Percentiles rank a stretch among this genome's conserved stretches.
phyloP scores from a whole-genome alignment of 2,888 invertebrate species.

The Conchocele bisecta region DNA sequence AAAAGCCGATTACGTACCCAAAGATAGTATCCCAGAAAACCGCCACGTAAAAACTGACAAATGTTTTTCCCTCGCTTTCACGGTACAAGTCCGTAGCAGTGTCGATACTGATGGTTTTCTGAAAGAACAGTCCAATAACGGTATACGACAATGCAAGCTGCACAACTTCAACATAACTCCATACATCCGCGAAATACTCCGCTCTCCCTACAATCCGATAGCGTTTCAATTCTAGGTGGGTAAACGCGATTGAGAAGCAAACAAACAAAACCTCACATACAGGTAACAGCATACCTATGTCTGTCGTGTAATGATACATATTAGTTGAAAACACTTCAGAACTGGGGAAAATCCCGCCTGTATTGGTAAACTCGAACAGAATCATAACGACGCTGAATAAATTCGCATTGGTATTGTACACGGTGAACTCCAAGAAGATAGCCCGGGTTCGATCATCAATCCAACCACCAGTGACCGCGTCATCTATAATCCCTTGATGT shows the following conservation, averaged over 20 bases:
- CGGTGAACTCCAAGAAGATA: conserved; percentile 65
- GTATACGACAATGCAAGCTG: conserved; percentile 59
- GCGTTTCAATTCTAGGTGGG: conserved; percentile 59
- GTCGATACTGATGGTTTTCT: conserved; percentile 55
- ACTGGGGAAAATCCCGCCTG: conserved; percentile 56
- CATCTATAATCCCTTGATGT: conserved; percentile 38
- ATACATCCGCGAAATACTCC: conserved; percentile 61
- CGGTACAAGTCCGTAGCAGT: conserved; percentile 50
- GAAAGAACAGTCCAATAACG: conserved; percentile 62
- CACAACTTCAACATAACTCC: conserved; percentile 64
- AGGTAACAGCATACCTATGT: conserved; percentile 56
- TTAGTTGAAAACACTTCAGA: conserved; percentile 65
- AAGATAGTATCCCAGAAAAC: conserved; percentile 62
- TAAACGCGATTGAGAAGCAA: conserved; percentile 56
- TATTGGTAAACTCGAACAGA: conserved; percentile 64
- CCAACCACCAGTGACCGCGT: conserved; percentile 60
- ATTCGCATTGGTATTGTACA: conserved; percentile 67
- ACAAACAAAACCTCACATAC: conserved; percentile 63
- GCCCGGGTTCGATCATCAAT: conserved; percentile 65
- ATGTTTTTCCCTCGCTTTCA: conserved; percentile 29
- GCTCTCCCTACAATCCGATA: conserved; percentile 38
- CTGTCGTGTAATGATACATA: conserved; percentile 59
- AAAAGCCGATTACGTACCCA: conserved; percentile 60
- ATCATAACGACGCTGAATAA: conserved; percentile 67
- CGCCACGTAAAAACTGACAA: conserved; percentile 67